phyloP scores from a whole-genome alignment of 2,113 vertebrate species.

The Brachypodius melanocephalos region DNA sequence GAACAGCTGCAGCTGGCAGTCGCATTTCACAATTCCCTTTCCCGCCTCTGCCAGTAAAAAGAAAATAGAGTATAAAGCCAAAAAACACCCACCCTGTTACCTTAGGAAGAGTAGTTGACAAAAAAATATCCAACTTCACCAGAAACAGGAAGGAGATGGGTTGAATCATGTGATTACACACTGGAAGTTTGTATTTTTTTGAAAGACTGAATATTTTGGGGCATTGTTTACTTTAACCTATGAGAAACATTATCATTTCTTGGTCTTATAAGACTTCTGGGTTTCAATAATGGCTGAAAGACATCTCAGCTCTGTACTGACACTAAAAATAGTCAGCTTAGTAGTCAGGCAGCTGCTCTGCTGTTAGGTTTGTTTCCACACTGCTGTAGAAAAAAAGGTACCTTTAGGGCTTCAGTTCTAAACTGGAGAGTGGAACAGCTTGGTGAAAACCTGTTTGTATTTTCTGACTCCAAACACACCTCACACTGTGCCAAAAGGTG shows the following conservation, averaged over 20 bases:
- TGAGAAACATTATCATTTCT: not conserved
- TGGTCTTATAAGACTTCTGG: not conserved
- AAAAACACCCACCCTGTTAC: not conserved
- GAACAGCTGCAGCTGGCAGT: not conserved
- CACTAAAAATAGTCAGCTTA: not conserved
- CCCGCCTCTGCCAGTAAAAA: not conserved
- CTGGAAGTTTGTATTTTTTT: not conserved
- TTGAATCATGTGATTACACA: rapidly evolving
- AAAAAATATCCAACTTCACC: not conserved
- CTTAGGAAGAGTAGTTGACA: not conserved
- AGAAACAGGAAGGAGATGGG: not conserved
- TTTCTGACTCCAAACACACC: not conserved
- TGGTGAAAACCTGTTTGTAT: not conserved
- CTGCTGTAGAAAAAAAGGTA: not conserved
- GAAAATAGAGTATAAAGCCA: not conserved
- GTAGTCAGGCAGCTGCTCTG: not conserved
- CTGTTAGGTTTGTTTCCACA: not conserved
- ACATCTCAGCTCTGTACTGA: not conserved
- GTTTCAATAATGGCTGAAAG: not conserved
- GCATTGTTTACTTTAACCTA: not conserved
- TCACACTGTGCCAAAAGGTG: not conserved
- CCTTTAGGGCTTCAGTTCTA: not conserved
- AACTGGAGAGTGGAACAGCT: not conserved
- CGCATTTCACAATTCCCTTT: not conserved
- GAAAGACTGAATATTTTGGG: not conserved